Conservation (phyloP, 2,888 invertebrate species). For the Dioctria linearis region DNA sequence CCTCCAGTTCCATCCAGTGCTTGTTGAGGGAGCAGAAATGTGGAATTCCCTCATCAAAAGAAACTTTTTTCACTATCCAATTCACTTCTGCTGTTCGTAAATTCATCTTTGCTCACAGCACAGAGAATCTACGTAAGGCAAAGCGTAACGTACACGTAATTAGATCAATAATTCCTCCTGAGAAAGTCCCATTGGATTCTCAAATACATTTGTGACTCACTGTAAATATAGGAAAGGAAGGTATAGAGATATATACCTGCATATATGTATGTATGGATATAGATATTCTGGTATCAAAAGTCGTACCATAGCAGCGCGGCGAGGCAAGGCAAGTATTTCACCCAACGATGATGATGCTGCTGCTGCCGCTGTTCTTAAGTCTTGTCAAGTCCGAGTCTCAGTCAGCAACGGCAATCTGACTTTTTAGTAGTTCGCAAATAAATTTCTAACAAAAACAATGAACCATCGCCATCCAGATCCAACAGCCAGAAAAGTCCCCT, state of each 20-base stretch:
- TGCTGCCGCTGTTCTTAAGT: conserved; percentile 21
- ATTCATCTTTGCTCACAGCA: background rate
- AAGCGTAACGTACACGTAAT: conserved; percentile 43
- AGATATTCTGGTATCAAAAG: background rate
- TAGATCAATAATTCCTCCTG: conserved; percentile 49
- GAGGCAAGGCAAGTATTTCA: background rate
- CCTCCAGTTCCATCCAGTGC: background rate
- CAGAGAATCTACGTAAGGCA: background rate
- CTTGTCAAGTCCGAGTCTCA: background rate
- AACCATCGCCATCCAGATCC: conserved; percentile 38
- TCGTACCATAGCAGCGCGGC: background rate
- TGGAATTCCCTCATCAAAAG: background rate
- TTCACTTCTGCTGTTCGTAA: background rate
- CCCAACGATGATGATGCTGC: conserved; percentile 17
- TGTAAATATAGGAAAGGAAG: background rate
- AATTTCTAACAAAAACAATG: conserved; percentile 53
- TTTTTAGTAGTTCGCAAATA: conserved; percentile 51
- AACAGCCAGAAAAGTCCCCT: background rate
- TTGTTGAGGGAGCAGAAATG: background rate
- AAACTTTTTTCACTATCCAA: background rate
- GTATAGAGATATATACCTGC: background rate
- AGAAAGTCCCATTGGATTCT: conserved; percentile 42
- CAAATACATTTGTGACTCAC: conserved; percentile 49
- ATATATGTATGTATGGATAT: background rate
- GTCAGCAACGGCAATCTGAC: conserved; percentile 46